Base-by-base conservation (phyloP, 2,797 vertebrate genomes). In the Morus bassanus region DNA sequence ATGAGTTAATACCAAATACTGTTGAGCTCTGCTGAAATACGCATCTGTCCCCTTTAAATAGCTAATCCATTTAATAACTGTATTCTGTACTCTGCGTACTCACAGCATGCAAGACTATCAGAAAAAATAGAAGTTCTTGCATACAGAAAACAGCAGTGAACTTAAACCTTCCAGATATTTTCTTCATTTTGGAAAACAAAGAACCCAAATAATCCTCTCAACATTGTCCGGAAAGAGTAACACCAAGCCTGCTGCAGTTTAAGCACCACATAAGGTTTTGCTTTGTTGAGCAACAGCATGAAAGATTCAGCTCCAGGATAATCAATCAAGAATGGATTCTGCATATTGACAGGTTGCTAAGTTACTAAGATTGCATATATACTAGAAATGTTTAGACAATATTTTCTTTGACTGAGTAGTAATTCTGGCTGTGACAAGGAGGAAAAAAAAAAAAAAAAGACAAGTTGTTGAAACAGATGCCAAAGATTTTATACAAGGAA, bases 401-500 rank as follows among this genome's bases (percentile, higher is more conserved):
- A 60, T 83, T 89, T 88, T 88, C 56, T 88, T 88, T 82, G 83
- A 91, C n/a, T 60, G 24, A 82, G 13, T 37, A 60, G 64, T n/a
- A 82, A 81, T 64, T 89, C 50, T 86, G 72, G 31, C 73, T 86
- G 45, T 61, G 51, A 95, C 48, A 94, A 88, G 33, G 37, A 8
- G 37, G 37, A 17, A 18, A 60, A 51, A 84, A 69, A 61, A 48
- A 84, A 28, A n/a, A 51, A 69, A 45, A 33, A 92, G 79, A 92
- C 94, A 92, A 96, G 41, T 91, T 84, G 54, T 93, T 93, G 89
- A 91, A 96, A 94, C 92, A 91, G 91, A 93, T 77, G 85, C 74
- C 88, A 86, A 94, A 88, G 59, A 88, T 91, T 97, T 97, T 97
- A 97, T 97, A 96, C 88, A 93, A 95, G 97, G 95, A 96, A 97